Evolutionary conservation across 2,113 vertebrate species (phyloP).

Genomic region (Turnix velox): DNA sequence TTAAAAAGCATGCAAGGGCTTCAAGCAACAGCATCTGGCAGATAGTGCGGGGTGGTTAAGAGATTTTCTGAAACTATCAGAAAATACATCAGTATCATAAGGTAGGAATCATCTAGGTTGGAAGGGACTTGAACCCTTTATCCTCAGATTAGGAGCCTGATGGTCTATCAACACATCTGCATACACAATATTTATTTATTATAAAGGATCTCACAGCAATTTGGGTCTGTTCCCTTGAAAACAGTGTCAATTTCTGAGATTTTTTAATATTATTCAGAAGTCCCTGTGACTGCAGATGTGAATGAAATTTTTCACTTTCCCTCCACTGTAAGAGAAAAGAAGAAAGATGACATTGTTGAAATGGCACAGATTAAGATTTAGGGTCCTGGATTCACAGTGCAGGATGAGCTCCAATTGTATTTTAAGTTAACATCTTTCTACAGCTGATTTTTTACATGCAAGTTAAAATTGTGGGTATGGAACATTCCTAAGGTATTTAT

Average conservation of each 20-base stretch:
- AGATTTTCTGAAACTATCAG: background rate
- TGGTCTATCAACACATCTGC: too few relatives aligned
- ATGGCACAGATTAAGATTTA: background rate
- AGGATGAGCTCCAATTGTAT: background rate
- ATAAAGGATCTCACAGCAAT: background rate
- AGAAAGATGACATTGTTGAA: background rate
- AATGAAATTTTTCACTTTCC: background rate
- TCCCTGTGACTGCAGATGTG: too few relatives aligned
- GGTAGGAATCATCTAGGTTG: too few relatives aligned
- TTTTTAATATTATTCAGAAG: background rate
- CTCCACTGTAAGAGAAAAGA: background rate
- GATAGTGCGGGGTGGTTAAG: background rate
- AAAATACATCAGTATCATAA: background rate
- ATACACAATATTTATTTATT: background rate
- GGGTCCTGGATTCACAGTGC: background rate
- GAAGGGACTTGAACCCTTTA: too few relatives aligned
- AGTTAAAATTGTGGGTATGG: background rate
- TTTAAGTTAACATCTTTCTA: background rate
- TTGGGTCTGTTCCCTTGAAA: background rate
- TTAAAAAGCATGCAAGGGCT: background rate
- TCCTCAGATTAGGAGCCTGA: too few relatives aligned
- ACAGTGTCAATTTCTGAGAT: background rate
- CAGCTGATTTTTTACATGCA: background rate
- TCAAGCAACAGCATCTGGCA: background rate
- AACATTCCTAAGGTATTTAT: background rate